A percentile compares a stretch with the other conserved stretches of the same genome.
Evolutionary conservation across 2,113 vertebrate species (phyloP).

Genomic region (Peromyscus leucopus): DNA sequence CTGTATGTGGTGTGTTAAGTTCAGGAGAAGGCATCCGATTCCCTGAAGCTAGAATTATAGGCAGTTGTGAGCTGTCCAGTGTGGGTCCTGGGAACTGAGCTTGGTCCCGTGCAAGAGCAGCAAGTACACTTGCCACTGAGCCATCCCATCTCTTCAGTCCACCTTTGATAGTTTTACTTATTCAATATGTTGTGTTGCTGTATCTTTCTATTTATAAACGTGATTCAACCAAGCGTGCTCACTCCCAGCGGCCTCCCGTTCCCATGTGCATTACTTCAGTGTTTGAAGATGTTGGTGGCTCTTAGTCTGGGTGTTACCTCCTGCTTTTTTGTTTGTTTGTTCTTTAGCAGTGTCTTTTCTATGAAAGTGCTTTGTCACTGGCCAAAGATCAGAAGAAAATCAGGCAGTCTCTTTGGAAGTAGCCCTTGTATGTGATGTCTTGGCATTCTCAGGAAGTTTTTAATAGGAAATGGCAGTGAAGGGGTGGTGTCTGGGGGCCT

Average conservation of each 20-base stretch:
- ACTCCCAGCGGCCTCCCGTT: neutral
- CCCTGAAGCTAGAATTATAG: neutral
- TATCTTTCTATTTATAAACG: neutral
- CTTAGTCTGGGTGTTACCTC: neutral
- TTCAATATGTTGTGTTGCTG: neutral
- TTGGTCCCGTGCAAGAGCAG: neutral
- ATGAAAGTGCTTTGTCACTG: neutral
- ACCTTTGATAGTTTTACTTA: neutral
- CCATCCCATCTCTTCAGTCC: neutral
- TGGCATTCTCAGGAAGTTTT: neutral
- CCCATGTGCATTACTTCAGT: neutral
- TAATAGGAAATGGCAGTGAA: neutral
- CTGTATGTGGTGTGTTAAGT: neutral
- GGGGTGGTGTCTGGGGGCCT: neutral
- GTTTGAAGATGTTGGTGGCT: neutral
- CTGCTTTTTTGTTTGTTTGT: too few species aligned
- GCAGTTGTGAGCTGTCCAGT: too few species aligned
- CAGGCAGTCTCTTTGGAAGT: neutral
- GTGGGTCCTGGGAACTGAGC: neutral
- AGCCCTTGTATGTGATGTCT: neutral
- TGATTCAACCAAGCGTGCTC: neutral
- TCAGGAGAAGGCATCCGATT: neutral
- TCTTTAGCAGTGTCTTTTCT: neutral
- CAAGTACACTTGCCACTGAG: neutral
- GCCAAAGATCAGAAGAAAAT: neutral